Evolutionary conservation across 2,113 vertebrate species (phyloP), one percentile per base, ranked within the genome.

Genomic region (Coturnix japonica): DNA sequence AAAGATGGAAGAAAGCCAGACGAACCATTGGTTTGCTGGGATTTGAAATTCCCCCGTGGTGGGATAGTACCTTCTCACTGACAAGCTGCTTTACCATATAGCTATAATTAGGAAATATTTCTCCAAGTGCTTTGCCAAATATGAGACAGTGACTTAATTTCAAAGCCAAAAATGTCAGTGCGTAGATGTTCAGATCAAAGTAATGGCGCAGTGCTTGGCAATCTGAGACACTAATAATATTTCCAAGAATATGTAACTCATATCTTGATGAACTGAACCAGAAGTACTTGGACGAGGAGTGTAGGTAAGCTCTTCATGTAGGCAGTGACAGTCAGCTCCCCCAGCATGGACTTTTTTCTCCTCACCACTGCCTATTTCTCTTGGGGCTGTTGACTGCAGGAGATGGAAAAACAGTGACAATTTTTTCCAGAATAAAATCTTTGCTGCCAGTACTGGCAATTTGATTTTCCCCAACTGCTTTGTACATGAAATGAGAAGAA

Each of bases 141-240:
- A 61, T 0, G 6, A 87, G 15, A 22, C 33, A 65, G 15, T 43
- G 33, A 89, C 75, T 67, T 81, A 59, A 84, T 65, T 88, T 92
- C 74, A 73, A 85, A 91, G 46, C 49, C 64, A 87, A 37, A 85
- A 95, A 80, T 77, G 60, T 56, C 75, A 87, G 19, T 41, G n/a
- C 54, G 59, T 3, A 81, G 59, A 84, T 30, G 54, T 69, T 79
- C 66, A 72, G 59, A 76, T 59, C 67, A 91, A 66, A 87, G 71
- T 39, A 89, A 89, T 35, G 30, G 66, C 77, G 78, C 14, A 53
- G 39, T n/a, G 30, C 49, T 81, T 2, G 17, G n/a, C 61, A 86
- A 47, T 57, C 43, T 39, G 26, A 84, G 63, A 56, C 57, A 49
- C 18, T 60, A 39, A 30, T 25, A n/a, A 10, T 81, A 8, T 41